A percentile compares a stretch with the other conserved stretches of the same genome.
These are phyloP conservation scores for Actenoides hombroni DNA, from an alignment of 2,113 vertebrate species.

Conservation along the genomic window DNA sequence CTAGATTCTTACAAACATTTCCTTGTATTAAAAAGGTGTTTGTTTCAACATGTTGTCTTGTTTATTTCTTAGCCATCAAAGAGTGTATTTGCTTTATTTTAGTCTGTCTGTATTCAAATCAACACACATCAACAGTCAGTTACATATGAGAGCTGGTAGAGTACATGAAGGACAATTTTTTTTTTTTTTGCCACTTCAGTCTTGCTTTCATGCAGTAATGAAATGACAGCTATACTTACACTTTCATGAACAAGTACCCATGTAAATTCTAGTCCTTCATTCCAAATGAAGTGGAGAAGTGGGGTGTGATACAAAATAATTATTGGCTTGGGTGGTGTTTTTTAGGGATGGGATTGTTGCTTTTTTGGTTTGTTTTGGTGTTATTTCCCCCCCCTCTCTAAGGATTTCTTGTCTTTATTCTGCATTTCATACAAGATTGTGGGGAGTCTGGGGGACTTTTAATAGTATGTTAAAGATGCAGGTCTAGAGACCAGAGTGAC, in stretches of 20 bases:
- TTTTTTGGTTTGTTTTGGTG: not conserved
- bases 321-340: not conserved
- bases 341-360: fast-evolving
- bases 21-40: not conserved
- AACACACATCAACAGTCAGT: not conserved
- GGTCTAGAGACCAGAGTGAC: not conserved
- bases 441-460: not conserved
- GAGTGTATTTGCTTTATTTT: not conserved
- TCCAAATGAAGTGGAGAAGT: not conserved
- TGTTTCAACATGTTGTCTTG: not conserved
- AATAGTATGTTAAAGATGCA: not conserved
- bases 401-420: not conserved
- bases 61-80: not conserved
- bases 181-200: not conserved
- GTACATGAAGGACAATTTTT: not conserved
- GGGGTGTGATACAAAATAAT: not conserved
- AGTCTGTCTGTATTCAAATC: not conserved
- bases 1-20: not conserved
- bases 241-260: not conserved
- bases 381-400: not conserved
- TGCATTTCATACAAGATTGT: not conserved
- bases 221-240: not conserved
- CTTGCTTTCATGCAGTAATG: not conserved
- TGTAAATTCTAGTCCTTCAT: not conserved
- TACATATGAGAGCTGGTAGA: not conserved